Base-by-base conservation (phyloP, 35 echinoderm and acorn worm genomes). In the Patiria miniata region DNA sequence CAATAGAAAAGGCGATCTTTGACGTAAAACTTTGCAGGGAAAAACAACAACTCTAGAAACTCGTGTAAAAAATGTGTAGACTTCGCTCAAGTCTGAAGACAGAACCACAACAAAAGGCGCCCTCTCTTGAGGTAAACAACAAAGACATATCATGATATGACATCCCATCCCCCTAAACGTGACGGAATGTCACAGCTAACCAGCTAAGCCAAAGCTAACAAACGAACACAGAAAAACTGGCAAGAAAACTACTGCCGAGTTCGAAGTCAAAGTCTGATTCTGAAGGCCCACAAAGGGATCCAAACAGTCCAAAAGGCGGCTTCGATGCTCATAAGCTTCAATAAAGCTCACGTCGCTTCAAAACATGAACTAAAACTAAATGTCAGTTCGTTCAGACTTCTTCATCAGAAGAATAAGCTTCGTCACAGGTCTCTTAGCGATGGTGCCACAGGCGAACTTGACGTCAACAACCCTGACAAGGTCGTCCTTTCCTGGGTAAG, bases 381-480 rank as follows among this genome's bases (percentile, higher is more conserved):
- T 1, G 39, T 92, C 83, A 81, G 58, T 87, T 52, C 77, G 28
- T 42, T 87, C 84, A 1, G 83, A 61, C 28, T 37, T 61, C 40
- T 81, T 87, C 84, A 86, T 87, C 19, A 87, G 40, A 19, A 90
- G 73, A 58, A 90, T 77, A 47, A 90, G 51, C 42, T 90, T 90
- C 32, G 88, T 90, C 9, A 90, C 91, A 17, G 79, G 91, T 30
- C 60, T 88, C 57, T 86, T 92, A 37, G 65, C 77, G 51, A 9
- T 86, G 36, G 83, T 79, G 23, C 82, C 52, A 85, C 86, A 82
- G 36, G 57, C 61, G 40, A 33, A 65, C 61, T 55, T 87, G 61
- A 87, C 50, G 19, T 90, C 93, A 0, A 94, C 93, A 19, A 94
- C 54, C 47, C 92, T 79, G 81, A 94, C 92, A 37, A 94, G 92